Conservation (phyloP, 2,888 invertebrate genomes). For the Pollenia angustigena region DNA sequence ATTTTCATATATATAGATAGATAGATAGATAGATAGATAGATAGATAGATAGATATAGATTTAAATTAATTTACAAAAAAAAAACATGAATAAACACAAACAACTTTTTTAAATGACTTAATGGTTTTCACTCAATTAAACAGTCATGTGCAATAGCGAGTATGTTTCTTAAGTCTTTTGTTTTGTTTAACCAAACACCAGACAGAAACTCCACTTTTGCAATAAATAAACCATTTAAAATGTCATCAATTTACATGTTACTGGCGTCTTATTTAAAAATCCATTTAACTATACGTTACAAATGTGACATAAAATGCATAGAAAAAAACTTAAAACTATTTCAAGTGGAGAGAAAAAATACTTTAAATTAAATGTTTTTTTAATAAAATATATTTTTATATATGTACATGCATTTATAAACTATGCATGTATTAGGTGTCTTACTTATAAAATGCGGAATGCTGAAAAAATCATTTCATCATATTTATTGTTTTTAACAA, state of each 20-base stretch:
- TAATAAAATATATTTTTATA: background rate
- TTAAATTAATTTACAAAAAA: no score
- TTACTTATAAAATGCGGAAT: no score
- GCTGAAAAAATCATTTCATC: no score
- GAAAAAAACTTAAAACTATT: background rate
- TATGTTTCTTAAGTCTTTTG: slow-evolving; percentile 22
- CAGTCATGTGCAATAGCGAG: background rate
- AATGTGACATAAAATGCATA: slow-evolving; percentile 1
- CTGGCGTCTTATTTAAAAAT: background rate
- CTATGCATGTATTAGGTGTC: no score
- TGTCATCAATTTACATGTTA: slow-evolving; percentile 43
- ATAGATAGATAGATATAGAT: no score
- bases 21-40: no score
- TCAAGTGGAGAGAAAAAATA: background rate
- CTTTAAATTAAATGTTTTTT: background rate
- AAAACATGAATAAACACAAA: no score
- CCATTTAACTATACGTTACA: slow-evolving; percentile 10
- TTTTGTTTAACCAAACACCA: background rate
- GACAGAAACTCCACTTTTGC: background rate
- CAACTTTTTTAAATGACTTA: no score
- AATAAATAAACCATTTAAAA: slow-evolving; percentile 36
- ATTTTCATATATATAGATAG: no score
- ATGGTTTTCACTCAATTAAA: no score
- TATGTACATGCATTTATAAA: background rate
- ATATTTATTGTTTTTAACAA: no score